Percentiles rank a stretch among this genome's conserved stretches.
These are phyloP conservation scores for Acrobasis repandana DNA, from an alignment of 2,888 invertebrate genomes.

Conservation along the genomic window DNA sequence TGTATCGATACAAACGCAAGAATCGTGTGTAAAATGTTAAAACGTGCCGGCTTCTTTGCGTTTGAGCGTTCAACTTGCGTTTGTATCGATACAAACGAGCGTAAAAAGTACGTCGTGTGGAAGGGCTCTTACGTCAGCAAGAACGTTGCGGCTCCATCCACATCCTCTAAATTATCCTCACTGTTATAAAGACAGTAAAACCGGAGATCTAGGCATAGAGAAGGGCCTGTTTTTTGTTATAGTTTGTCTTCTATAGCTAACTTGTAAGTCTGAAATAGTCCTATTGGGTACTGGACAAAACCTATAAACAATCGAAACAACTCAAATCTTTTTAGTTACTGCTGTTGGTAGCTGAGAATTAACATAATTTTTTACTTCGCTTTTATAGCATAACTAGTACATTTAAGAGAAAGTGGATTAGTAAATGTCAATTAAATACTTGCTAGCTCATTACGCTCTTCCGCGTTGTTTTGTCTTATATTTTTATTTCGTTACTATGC, in stretches of 20 bases:
- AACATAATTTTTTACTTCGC: conserved; percentile 11
- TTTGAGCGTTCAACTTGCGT: too few relatives aligned
- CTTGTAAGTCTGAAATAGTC: neutral
- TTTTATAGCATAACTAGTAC: conserved; percentile 12
- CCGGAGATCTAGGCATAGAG: too few relatives aligned
- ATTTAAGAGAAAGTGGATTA: conserved; percentile 13
- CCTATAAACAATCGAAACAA: neutral
- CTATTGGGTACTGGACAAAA: neutral
- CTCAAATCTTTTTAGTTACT: conserved; percentile 2
- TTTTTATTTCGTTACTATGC: conserved; percentile 58
- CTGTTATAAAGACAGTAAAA: too few relatives aligned
- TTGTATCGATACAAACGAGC: too few relatives aligned
- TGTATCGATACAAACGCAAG: too few relatives aligned
- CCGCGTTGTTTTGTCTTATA: conserved; percentile 49
- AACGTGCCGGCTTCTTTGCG: too few relatives aligned
- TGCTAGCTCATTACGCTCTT: conserved; percentile 33
- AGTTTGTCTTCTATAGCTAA: neutral
- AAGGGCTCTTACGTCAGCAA: too few relatives aligned
- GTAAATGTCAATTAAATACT: conserved; percentile 24
- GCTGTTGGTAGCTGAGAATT: neutral
- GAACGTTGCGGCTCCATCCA: too few relatives aligned
- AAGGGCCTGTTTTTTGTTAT: neutral
- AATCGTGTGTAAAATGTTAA: too few relatives aligned
- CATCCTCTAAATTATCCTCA: too few relatives aligned
- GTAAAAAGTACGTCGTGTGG: too few relatives aligned